These are phyloP conservation scores for Martes martes DNA, from an alignment of 2,113 vertebrate genomes.

Conservation along the genomic window DNA sequence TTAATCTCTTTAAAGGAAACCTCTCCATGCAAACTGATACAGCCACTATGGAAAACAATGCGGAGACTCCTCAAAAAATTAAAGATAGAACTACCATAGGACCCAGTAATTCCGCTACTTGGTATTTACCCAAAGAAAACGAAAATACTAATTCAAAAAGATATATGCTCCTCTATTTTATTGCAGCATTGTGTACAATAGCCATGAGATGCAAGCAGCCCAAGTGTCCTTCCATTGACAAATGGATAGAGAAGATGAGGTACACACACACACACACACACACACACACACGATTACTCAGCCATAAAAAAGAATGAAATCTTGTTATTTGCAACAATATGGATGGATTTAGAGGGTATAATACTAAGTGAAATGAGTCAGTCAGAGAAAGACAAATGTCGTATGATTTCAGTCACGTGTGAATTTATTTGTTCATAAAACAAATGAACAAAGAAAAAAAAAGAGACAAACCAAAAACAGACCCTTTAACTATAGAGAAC, in stretches of 20 bases:
- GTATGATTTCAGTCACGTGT: not conserved
- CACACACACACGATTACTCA: too few species aligned
- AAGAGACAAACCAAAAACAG: not conserved
- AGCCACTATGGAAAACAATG: not conserved
- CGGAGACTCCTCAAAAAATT: not conserved
- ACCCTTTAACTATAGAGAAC: not conserved
- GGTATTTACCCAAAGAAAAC: not conserved
- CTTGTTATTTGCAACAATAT: not conserved
- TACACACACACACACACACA: not conserved
- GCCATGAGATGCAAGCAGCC: not conserved
- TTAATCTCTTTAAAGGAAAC: not conserved
- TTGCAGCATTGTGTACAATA: not conserved
- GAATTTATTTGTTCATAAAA: not conserved
- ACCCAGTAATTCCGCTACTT: not conserved
- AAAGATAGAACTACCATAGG: not conserved
- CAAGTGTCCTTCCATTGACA: not conserved
- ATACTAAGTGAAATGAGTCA: not conserved
- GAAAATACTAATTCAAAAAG: not conserved
- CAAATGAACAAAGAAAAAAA: not conserved
- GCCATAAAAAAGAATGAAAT: not conserved
- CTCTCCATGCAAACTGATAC: not conserved
- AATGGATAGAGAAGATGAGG: not conserved
- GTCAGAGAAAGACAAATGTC: not conserved
- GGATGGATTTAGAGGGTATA: not conserved
- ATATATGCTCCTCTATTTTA: not conserved